Evolutionary conservation across 2,888 invertebrate species (phyloP), one percentile per base, ranked within the genome.

Genomic region (Synergus itoensis): DNA sequence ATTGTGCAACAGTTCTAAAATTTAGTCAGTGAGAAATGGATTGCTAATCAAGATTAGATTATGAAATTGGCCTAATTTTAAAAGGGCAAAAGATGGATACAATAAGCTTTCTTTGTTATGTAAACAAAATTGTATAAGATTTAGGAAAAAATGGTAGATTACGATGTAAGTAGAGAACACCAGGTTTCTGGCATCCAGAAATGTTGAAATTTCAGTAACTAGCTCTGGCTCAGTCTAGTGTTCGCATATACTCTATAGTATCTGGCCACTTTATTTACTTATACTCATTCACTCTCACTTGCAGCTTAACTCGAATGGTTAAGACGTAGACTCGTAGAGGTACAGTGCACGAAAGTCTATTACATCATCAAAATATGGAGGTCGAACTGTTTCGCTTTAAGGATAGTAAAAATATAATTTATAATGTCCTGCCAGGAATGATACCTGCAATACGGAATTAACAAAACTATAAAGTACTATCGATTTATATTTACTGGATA

Each of bases 281-380:
- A 21, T 79, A 82, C 82, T 82, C 81, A 81, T 77, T 81, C 82
- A 80, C 83, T 84, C 80, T 77, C 76, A n/a, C 48, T 83, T 79
- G 77, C 76, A 78, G 80, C 79, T 79, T 79, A 78, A 79, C 82
- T 79, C 82, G 73, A 79, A 79, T 81, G 80, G 78, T 62, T 40
- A 65, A 43, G 48, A 60, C 43, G 40, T 69, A 43, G 67, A 45
- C 45, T 14, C 7, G 14, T 53, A 53, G 4, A 79, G 81, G 82
- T 76, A 80, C 79, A 84, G 83, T 87, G 84, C 82, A 88, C 84
- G 89, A 89, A 89, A 89, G 88, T 88, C 83, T 83, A 84, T 89
- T 89, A 87, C 87, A 86, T 86, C 87, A 88, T 85, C 82, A 82
- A 28, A 28, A 81, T 82, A 89, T 87, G 86, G 87, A 88, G 87